phyloP scores from a whole-genome alignment of 1,140 invertebrate genomes.

The Sarcophaga peregrina region DNA sequence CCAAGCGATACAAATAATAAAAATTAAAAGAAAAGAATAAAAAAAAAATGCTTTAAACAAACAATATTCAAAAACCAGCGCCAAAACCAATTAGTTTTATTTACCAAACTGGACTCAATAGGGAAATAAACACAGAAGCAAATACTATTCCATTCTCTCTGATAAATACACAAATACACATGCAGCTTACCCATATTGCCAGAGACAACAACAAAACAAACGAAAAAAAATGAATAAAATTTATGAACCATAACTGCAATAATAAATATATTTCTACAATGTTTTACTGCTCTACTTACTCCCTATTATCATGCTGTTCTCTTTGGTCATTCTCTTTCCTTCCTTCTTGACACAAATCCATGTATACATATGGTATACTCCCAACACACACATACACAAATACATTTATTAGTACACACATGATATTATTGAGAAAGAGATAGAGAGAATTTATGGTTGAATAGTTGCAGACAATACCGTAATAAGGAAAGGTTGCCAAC shows the following conservation, averaged over 20 bases:
- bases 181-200: too few relatives aligned
- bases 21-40: neutral
- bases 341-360: too few relatives aligned
- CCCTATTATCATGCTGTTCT: too few relatives aligned
- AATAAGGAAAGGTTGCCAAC: slow-evolving; percentile 3
- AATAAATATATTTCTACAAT: neutral
- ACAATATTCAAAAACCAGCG: neutral
- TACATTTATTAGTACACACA: neutral
- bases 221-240: neutral
- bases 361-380: neutral
- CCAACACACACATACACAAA: neutral
- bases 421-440: neutral
- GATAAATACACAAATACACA: neutral
- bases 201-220: neutral
- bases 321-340: too few relatives aligned
- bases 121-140: too few relatives aligned
- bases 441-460: neutral
- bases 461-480: neutral
- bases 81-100: neutral
- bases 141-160: too few relatives aligned
- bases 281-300: neutral
- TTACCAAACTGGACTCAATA: neutral
- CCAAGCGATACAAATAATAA: neutral
- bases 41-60: neutral
- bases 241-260: neutral